Evolutionary conservation across 2,797 vertebrate species (phyloP), one percentile per base, ranked within the genome.

Genomic region (Spizella passerina): DNA sequence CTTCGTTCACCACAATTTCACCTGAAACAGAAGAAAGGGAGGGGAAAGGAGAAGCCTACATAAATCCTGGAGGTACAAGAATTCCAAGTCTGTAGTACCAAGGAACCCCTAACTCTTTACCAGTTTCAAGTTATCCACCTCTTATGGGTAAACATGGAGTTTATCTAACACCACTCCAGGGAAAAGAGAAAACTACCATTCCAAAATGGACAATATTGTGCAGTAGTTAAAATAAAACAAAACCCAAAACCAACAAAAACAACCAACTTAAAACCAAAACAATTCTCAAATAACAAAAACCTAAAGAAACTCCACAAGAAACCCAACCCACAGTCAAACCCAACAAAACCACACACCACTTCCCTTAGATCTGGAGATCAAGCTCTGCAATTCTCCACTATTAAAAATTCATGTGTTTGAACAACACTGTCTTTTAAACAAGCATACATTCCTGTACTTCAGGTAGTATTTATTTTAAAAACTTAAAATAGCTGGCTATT

Each of bases 1-100:
- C 99, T 98, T 99, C 99, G 29, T 99, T 99, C 65, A 99, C 99
- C 32, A 99, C 98, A 34, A 99, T 99, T 97, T 99, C 99, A 93
- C 99, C 99, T 99, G 95, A 56, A 96, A 90, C 57, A 92, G 91
- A 96, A 95, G 94, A 79, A 82, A 41, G n/a, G n/a, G 36, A 64
- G 78, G 38, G 66, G 20, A n/a, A 50, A 52, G 56, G 22, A 81
- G 22, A 79, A 85, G 49, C n/a, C 49, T 43, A 5, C 38, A 57
- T 82, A 71, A 80, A 70, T 36, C 43, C 13, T 38, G 21, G 12
- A 64, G 7, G 32, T 41, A 55, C 12, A 76, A 53, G 10, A 68
- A 36, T 36, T 78, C 3, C 23, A 63, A 46, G 14, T 47, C 43
- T 39, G 47, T 32, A 50, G 36, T 34, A 64, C 17, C 56, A 60